phyloP scores from a whole-genome alignment of 1,140 invertebrate species.

The Zaprionus camerounensis region DNA sequence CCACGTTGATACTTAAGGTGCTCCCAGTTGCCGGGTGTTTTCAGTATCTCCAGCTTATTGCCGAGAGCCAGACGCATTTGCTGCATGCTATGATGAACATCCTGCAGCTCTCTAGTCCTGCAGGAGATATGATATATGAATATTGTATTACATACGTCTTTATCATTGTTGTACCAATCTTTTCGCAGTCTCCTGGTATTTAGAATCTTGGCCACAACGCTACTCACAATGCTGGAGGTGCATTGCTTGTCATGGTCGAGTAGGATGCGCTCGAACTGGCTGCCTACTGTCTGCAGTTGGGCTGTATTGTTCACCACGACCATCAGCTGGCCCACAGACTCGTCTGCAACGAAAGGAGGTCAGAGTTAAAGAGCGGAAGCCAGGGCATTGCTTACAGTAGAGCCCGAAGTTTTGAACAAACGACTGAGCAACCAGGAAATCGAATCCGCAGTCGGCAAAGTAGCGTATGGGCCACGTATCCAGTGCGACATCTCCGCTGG shows the following conservation, averaged over 20 bases:
- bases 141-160: neutral
- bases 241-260: slow-evolving; percentile 92
- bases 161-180: slow-evolving; percentile 88
- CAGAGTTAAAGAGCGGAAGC: neutral
- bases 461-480: slow-evolving; percentile 96
- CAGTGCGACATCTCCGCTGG: slow-evolving; percentile 94
- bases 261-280: slow-evolving; percentile 95
- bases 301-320: slow-evolving; percentile 89
- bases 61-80: slow-evolving; percentile 93
- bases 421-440: slow-evolving; percentile 96
- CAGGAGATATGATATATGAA: neutral
- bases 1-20: slow-evolving; percentile 97
- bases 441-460: slow-evolving; percentile 93
- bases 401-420: slow-evolving; percentile 99
- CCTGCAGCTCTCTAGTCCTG: slow-evolving; percentile 88
- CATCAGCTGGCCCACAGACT: slow-evolving; percentile 91
- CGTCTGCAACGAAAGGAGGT: slow-evolving; percentile 25
- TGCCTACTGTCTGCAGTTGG: slow-evolving; percentile 88
- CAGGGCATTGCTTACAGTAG: slow-evolving; percentile 93
- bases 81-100: slow-evolving; percentile 94
- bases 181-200: slow-evolving; percentile 89
- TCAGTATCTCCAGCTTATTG: slow-evolving; percentile 89
- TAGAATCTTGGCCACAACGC: slow-evolving; percentile 94
- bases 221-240: slow-evolving; percentile 93
- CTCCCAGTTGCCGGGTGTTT: slow-evolving; percentile 96